Evolutionary conservation across 2,888 invertebrate genomes (phyloP).

Genomic region (Suillia variegata): DNA sequence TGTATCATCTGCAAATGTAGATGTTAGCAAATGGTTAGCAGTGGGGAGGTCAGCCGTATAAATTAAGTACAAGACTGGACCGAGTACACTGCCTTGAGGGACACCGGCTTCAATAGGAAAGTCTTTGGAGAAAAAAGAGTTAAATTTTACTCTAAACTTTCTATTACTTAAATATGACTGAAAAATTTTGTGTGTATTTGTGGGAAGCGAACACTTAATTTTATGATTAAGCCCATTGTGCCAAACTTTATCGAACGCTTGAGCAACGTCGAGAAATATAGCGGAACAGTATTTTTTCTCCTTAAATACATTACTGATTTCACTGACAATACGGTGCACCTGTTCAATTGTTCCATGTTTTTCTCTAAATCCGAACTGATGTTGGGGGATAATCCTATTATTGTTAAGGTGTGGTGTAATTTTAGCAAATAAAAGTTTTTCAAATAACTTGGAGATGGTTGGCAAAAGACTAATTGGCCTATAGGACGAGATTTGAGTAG

Average conservation of each 20-base stretch:
- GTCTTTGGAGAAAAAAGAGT: neutral
- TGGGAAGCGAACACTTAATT: neutral
- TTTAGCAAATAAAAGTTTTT: too few relatives aligned
- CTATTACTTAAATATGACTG: neutral
- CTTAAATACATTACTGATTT: neutral
- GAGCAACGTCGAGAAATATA: conserved; percentile 9
- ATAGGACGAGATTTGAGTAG: neutral
- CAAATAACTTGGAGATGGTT: too few relatives aligned
- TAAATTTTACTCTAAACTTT: neutral
- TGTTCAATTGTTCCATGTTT: conserved; percentile 1
- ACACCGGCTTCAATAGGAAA: neutral
- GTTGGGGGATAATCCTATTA: neutral
- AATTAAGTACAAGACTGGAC: neutral
- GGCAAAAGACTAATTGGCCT: too few relatives aligned
- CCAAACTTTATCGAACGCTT: conserved; percentile 11
- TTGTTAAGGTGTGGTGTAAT: too few relatives aligned
- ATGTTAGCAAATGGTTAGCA: neutral
- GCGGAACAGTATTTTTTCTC: conserved; percentile 5
- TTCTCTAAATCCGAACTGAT: neutral
- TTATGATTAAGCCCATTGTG: conserved; percentile 7
- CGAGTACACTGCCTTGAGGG: neutral
- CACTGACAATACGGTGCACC: conserved; percentile 3
- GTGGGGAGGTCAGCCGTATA: neutral
- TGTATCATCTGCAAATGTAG: neutral
- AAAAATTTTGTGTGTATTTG: neutral